phyloP scores from a whole-genome alignment of 2,888 invertebrate species.

The Aporophyla nigra region DNA sequence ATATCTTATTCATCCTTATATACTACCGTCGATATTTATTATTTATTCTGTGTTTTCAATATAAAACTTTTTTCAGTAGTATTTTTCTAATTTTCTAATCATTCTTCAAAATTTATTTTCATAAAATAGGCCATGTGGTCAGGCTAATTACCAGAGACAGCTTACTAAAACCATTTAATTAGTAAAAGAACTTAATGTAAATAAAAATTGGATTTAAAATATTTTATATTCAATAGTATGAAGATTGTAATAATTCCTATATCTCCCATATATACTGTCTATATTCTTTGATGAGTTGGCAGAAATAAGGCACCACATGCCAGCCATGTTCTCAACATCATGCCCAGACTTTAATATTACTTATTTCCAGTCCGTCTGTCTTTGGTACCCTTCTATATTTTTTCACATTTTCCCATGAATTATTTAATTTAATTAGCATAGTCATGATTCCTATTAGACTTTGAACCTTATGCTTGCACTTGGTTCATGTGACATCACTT shows the following conservation, averaged over 20 bases:
- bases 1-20: neutral
- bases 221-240: neutral
- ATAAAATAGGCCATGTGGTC: conserved; percentile 25
- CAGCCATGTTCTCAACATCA: neutral
- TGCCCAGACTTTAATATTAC: neutral
- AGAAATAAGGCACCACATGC: conserved; percentile 14
- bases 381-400: neutral
- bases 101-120: neutral
- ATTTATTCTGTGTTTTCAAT: neutral
- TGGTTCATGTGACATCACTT: neutral
- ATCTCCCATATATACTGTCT: neutral
- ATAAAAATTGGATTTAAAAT: neutral
- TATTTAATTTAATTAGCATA: conserved; percentile 1
- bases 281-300: conserved; percentile 47
- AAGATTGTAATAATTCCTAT: neutral
- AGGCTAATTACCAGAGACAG: neutral
- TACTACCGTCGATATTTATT: neutral
- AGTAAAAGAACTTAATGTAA: neutral
- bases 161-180: neutral
- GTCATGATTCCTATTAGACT: conserved; percentile 42
- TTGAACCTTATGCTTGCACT: conserved; percentile 28
- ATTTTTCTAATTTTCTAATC: neutral
- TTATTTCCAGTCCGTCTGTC: neutral
- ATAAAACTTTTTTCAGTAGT: neutral
- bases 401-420: neutral